These are phyloP conservation scores for Sitta europaea DNA, from an alignment of 2,113 vertebrate species.

Conservation along the genomic window DNA sequence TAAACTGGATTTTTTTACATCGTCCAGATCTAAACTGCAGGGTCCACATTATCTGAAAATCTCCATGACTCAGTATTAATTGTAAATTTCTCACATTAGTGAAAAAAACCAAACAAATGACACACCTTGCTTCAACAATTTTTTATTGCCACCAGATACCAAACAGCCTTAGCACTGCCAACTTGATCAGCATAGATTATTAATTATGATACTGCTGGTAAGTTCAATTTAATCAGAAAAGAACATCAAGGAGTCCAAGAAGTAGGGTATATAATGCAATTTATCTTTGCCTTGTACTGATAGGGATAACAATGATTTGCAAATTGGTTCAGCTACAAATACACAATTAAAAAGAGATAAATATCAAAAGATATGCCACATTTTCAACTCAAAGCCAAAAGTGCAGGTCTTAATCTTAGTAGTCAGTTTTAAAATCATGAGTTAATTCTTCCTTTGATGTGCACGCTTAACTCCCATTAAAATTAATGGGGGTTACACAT, in stretches of 20 bases:
- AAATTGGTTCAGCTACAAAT: conserved; percentile 75
- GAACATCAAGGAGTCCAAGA: conserved; percentile 70
- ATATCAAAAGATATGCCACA: conserved; percentile 71
- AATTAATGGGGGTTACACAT: conserved; percentile 78
- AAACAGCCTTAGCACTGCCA: neutral
- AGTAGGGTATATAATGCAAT: conserved; percentile 66
- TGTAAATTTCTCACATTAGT: neutral
- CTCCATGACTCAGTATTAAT: neutral
- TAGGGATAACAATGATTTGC: conserved; percentile 72
- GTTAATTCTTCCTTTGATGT: conserved; percentile 71
- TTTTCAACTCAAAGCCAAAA: conserved; percentile 74
- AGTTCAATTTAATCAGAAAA: conserved; percentile 73
- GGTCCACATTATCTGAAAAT: neutral
- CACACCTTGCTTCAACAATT: conserved; percentile 55
- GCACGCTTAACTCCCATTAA: conserved; percentile 78
- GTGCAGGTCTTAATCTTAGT: conserved; percentile 74
- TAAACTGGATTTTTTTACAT: neutral
- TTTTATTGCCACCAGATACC: conserved; percentile 48
- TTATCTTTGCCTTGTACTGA: conserved; percentile 73
- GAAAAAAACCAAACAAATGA: neutral
- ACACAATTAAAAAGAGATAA: conserved; percentile 80
- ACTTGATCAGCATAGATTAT: conserved; percentile 70
- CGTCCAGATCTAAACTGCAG: neutral
- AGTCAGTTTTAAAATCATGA: conserved; percentile 67
- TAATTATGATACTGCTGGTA: conserved; percentile 71